phyloP scores from a whole-genome alignment of 1,140 invertebrate species.

The Eciton burchellii region DNA sequence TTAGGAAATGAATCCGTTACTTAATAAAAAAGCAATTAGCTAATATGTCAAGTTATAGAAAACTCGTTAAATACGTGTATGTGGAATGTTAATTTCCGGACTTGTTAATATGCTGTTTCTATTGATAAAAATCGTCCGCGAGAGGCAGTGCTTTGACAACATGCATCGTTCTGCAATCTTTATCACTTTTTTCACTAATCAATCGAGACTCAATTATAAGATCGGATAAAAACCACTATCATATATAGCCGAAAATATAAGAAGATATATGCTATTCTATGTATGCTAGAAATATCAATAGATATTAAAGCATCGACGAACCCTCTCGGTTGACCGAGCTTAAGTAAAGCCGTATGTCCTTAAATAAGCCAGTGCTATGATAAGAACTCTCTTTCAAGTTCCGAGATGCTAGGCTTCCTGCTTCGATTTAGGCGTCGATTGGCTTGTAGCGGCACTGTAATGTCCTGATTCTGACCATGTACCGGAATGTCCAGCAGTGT shows the following conservation, averaged over 20 bases:
- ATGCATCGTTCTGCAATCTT: conserved; percentile 49
- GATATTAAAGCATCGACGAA: conserved; percentile 40
- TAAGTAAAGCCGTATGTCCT: conserved; percentile 45
- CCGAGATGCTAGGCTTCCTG: conserved; percentile 86
- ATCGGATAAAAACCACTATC: neutral
- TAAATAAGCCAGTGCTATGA: conserved; percentile 86
- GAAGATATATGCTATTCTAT: conserved; percentile 25
- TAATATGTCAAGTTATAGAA: conserved; percentile 54
- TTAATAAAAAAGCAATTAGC: conserved; percentile 64
- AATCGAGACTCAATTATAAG: neutral
- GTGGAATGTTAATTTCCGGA: conserved; percentile 68
- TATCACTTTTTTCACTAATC: neutral
- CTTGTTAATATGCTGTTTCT: conserved; percentile 56
- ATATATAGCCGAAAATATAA: conserved; percentile 11
- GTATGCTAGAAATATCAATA: conserved; percentile 32
- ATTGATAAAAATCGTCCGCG: conserved; percentile 64
- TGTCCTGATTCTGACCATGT: conserved; percentile 88
- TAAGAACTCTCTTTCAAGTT: conserved; percentile 87
- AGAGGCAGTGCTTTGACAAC: conserved; percentile 73
- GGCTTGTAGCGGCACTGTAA: conserved; percentile 88
- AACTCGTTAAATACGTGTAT: conserved; percentile 34
- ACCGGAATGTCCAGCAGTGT: conserved; percentile 88
- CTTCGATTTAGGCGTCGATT: conserved; percentile 80
- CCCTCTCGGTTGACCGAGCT: neutral
- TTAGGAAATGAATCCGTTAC: neutral